Percentiles rank a stretch among this genome's conserved stretches.
These are phyloP conservation scores for Sylvicapra grimmia DNA, from an alignment of 2,113 vertebrate species.

Conservation along the genomic window DNA sequence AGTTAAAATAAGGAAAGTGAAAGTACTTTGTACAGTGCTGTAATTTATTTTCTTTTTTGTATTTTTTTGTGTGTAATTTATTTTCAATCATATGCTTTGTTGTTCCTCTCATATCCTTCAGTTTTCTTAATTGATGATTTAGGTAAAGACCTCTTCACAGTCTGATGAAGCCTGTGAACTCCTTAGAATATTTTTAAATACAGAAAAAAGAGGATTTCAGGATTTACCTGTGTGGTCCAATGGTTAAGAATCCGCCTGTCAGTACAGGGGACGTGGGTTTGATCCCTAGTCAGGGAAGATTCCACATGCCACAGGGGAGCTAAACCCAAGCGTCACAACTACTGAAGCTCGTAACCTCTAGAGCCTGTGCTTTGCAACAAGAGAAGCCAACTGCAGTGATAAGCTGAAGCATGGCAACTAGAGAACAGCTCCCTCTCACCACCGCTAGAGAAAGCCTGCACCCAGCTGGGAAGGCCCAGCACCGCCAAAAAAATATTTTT, in stretches of 20 bases:
- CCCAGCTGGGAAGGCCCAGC: not conserved
- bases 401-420: not conserved
- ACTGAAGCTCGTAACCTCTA: not conserved
- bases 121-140: not conserved
- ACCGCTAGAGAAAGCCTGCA: not conserved
- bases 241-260: not conserved
- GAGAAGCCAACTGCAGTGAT: not conserved
- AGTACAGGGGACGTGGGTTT: not conserved
- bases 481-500: not conserved
- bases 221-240: not conserved
- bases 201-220: not conserved
- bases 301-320: not conserved
- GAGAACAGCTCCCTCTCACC: not conserved
- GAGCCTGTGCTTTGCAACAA: not conserved
- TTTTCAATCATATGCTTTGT: not conserved
- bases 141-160: not conserved
- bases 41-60: not conserved
- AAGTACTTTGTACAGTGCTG: not conserved
- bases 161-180: not conserved
- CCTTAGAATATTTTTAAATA: not conserved
- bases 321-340: not conserved
- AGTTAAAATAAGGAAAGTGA: not conserved
- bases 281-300: not conserved
- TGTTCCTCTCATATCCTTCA: not conserved
- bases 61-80: not conserved